Conservation (phyloP, 1,140 invertebrate species). For the Nebria ingens region DNA sequence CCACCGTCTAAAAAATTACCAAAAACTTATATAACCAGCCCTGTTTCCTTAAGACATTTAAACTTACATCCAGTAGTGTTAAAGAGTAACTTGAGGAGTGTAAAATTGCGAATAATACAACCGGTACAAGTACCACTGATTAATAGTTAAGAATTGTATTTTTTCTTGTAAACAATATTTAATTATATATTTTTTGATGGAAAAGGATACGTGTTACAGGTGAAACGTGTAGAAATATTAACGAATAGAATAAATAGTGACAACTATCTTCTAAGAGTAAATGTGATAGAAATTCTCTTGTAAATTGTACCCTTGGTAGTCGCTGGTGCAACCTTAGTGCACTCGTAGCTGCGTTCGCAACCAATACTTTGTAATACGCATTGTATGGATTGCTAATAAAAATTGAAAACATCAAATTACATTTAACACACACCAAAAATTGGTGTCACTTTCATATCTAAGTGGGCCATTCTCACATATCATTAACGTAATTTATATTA, state of each 20-base stretch:
- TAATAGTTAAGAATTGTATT: conserved; percentile 39
- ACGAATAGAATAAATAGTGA: conserved; percentile 89
- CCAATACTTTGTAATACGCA: conserved; percentile 81
- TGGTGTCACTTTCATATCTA: neutral
- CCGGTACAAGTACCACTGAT: conserved; percentile 77
- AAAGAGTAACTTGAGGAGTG: conserved; percentile 86
- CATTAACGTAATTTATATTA: no score
- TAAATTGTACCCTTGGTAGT: conserved; percentile 69
- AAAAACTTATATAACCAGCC: conserved; percentile 1
- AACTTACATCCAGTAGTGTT: conserved; percentile 80
- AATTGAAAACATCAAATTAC: no score
- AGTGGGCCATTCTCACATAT: neutral
- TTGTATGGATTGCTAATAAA: conserved; percentile 64
- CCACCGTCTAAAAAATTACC: conserved; percentile 55
- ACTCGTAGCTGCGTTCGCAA: conserved; percentile 86
- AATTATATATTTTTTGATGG: conserved; percentile 36
- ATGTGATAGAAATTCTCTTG: conserved; percentile 64
- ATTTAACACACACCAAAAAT: conserved; percentile 14
- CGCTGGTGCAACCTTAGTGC: conserved; percentile 89
- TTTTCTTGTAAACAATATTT: conserved; percentile 25
- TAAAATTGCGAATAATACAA: conserved; percentile 81
- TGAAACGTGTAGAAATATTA: conserved; percentile 83
- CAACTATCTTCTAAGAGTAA: conserved; percentile 88
- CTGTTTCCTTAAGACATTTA: conserved; percentile 15
- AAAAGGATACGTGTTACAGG: conserved; percentile 81